Evolutionary conservation across 2,797 vertebrate genomes (phyloP), one percentile per base, ranked within the genome.

Genomic region (Macrochelys suwanniensis): DNA sequence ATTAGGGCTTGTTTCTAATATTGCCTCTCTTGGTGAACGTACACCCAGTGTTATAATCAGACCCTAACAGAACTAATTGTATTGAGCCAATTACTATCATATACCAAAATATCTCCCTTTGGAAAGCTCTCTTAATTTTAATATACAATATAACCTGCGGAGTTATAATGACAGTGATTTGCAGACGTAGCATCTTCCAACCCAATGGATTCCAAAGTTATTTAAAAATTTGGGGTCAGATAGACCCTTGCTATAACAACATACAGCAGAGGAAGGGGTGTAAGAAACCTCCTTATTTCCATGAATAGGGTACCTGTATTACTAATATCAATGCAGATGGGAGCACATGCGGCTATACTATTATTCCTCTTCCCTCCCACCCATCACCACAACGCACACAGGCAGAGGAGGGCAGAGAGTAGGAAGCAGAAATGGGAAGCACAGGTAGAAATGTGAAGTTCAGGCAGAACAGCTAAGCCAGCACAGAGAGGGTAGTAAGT

Each of bases 21-120:
- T 31, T 33, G 25, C 5, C 15, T 77, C 26, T 86, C 45, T 28
- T 47, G 26, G 16, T 45, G n/a, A 94, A 84, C 0, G 11, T 2
- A n/a, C 13, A 56, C 11, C 0, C 0, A 71, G 5, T 12, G 53
- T 6, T 25, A 77, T 23, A 25, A 56, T 49, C 5, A 5, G 47
- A 83, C 11, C 17, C 45, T 53, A 61, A 50, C 7, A 82, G 53
- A 78, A 71, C 21, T 47, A 77, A 77, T 31, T 77, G 4, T 77
- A 71, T 28, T 59, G 83, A 33, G 50, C 2, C 13, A 45, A 50
- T 49, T 77, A 77, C 45, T 47, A 47, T 47, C 5, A 26, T 49
- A 26, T 57, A 16, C 1, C 7, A 56, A n/a, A 81, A 42, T 54
- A 61, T 37, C 11, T 89, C 13, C 59, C 59, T 54, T 86, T 45